Base-by-base conservation (phyloP, 2,113 vertebrate genomes). In the Amblyopsis rosae region DNA sequence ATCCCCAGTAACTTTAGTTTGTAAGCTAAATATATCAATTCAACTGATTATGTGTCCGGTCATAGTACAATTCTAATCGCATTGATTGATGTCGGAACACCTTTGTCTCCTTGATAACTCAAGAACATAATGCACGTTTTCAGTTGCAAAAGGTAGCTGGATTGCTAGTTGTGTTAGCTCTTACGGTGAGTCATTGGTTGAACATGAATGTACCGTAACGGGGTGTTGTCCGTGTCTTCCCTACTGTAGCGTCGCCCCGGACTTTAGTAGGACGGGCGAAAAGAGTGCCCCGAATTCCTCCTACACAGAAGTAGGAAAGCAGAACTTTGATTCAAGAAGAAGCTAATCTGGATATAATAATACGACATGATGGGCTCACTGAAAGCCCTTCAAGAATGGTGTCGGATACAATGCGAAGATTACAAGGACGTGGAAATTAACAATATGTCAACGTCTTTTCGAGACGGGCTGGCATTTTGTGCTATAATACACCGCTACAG, bases 401-500 rank as follows among this genome's bases (percentile, higher is more conserved):
- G 96, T 89, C 92, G 95, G 79, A 89, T 85, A 50, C 97, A 96
- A 79, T 96, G 95, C 82, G 92, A 94, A 65, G 84, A 91, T 32
- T 97, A 99, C 92, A 83, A 72, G 63, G 92, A 93, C 75, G 96
- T 99, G 87, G 93, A 93, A 17, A 89, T 99, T 64, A 94, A 79
- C 73, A 95, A 99, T 91, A 96, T 99, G 93, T 95, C 95, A 65
- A 51, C 93, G 76, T 97, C 96, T 66, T 99, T 99, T 92, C 93
- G 96, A 83, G 95, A 98, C 81, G 97, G 97, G 12, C 85, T 98
- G 92, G 96, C 96, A 15, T 98, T 98, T 81, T 98, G 97, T 91
- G 96, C 96, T 76, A 95, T 99, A 71, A 96, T 99, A 33, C 96
- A 99, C 89, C 93, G 91, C 47, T 93, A 95, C 93, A 94, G 95